A percentile compares a stretch with the other conserved stretches of the same genome.
phyloP scores from a whole-genome alignment of 2,113 vertebrate genomes.

The Leptobrachium leishanense region DNA sequence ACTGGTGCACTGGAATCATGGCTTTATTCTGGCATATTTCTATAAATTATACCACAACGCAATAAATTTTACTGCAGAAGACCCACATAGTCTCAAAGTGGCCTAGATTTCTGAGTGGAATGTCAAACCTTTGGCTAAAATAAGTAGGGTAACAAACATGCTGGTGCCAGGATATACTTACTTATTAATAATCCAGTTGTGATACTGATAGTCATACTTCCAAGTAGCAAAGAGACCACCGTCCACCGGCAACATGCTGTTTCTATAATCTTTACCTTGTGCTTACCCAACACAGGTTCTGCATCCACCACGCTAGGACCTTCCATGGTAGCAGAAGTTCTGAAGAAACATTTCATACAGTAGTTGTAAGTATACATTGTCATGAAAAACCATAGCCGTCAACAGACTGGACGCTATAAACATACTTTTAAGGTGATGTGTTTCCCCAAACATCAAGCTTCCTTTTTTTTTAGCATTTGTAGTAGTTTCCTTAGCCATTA shows the following conservation, averaged over 20 bases:
- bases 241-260: constrained; percentile 39
- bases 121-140: background rate
- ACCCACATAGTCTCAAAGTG: no score
- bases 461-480: no score
- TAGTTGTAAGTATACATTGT: background rate
- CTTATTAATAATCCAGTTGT: constrained; percentile 64
- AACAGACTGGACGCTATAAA: no score
- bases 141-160: accelerated
- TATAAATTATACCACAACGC: no score
- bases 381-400: no score
- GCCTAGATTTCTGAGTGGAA: no score
- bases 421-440: no score
- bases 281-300: constrained; percentile 6
- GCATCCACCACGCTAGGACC: background rate
- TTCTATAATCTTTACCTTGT: background rate
- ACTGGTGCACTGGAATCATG: no score
- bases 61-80: no score
- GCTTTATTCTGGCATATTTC: no score
- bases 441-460: no score
- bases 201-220: constrained; percentile 22
- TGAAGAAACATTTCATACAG: constrained; percentile 20
- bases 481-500: no score
- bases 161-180: constrained; percentile 52
- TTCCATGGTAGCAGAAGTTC: constrained; percentile 55
- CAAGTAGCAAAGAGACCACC: accelerated